A percentile compares a stretch with the other conserved stretches of the same genome.
phyloP scores from a whole-genome alignment of 2,797 vertebrate species.

The Cirrhinus molitorella region DNA sequence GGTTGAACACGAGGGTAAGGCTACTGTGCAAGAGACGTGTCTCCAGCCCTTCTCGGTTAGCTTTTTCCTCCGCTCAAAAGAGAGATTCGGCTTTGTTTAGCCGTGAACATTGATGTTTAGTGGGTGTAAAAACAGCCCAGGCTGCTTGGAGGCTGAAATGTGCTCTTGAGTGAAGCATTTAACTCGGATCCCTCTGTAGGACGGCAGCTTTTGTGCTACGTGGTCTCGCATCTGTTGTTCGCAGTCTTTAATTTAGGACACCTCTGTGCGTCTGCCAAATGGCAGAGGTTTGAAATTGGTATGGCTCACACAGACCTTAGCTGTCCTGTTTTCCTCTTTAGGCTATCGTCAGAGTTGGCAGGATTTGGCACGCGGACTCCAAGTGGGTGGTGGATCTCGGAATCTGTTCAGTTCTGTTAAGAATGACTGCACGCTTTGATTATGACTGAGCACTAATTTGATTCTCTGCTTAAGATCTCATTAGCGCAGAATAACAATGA shows the following conservation, averaged over 20 bases:
- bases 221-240: constrained; percentile 43
- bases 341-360: constrained; percentile 27
- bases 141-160: constrained; percentile 46
- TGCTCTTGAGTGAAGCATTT: constrained; percentile 26
- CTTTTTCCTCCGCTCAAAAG: constrained; percentile 5
- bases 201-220: constrained; percentile 23
- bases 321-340: constrained; percentile 35
- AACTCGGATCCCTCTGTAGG: constrained; percentile 39
- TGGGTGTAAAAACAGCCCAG: constrained; percentile 44
- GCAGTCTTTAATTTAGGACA: constrained; percentile 58
- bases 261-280: constrained; percentile 51
- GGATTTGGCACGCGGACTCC: constrained; percentile 22
- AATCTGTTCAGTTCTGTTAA: constrained; percentile 23
- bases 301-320: constrained; percentile 52
- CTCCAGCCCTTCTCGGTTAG: neutral
- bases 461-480: constrained; percentile 35
- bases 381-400: constrained; percentile 38
- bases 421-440: constrained; percentile 25
- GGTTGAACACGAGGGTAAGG: neutral
- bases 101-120: constrained; percentile 45
- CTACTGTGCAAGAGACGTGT: constrained; percentile 18
- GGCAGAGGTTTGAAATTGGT: constrained; percentile 53
- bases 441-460: constrained; percentile 23
- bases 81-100: constrained; percentile 39
- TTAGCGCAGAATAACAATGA: constrained; percentile 28